Evolutionary conservation across 2,888 invertebrate genomes (phyloP).

Genomic region (Trypoxylon attenuatum): DNA sequence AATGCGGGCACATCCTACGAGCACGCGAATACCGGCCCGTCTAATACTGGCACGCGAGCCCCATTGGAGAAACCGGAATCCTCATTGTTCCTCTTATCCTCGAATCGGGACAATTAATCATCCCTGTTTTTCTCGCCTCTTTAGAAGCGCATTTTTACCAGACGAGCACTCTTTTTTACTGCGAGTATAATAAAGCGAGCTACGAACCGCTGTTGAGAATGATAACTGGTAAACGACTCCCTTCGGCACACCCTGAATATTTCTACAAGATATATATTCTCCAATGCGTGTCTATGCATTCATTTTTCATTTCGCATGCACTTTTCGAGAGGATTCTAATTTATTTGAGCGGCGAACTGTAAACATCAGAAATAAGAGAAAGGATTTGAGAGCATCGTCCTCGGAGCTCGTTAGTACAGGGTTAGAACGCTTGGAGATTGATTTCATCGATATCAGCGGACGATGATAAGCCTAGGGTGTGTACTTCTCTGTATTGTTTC

Average conservation of each 20-base stretch:
- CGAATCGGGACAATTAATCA: not conserved
- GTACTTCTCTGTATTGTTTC: not conserved
- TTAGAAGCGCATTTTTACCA: no score
- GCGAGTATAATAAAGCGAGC: no score
- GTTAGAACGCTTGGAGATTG: not conserved
- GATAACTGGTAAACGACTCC: no score
- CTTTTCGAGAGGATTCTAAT: no score
- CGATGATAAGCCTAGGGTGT: conserved; percentile 18
- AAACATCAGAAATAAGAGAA: no score
- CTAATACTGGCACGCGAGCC: not conserved
- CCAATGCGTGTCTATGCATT: no score
- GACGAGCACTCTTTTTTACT: no score
- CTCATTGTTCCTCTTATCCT: not conserved
- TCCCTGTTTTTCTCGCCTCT: not conserved
- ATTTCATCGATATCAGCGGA: not conserved
- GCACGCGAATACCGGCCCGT: not conserved
- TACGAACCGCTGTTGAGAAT: no score
- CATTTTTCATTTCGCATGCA: no score
- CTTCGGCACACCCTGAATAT: conserved; percentile 8
- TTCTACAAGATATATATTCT: not conserved
- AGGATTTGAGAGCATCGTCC: no score
- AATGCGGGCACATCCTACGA: conserved; percentile 14
- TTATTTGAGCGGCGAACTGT: no score
- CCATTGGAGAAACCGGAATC: not conserved
- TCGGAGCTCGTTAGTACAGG: no score